Base-by-base conservation (phyloP, 2,888 invertebrate species). In the Craniophora ligustri region DNA sequence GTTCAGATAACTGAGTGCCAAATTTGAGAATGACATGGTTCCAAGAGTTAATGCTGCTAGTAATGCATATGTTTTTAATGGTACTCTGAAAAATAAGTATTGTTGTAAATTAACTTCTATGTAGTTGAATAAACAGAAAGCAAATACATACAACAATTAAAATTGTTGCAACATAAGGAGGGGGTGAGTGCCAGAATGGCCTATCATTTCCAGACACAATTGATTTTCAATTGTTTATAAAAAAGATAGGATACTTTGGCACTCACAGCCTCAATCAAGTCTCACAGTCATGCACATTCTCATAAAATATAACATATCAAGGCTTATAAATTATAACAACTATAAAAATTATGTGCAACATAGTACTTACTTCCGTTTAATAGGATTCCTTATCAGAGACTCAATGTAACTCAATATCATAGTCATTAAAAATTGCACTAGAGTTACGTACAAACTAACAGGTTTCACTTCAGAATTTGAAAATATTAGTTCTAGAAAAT, bases 11-110 rank as follows among this genome's bases (percentile, higher is more conserved):
- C 98, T 98, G 8, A 99, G 94, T 1, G 99, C 98, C 3, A 98
- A 95, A 88, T 99, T 99, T 1, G 99, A 99, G 62, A 99, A 95
- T 0, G 98, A 98, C 98, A 99, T 99, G 2, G 99, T 99, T 2
- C 98, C 98, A 11, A 99, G 94, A 0, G 99, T 98, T 39, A 99
- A 91, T 1, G 97, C 94, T 34, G 98, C 98, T 60, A 99, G 88
- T 34, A 98, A 82, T 39, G 95, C 92, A 86, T 99, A 99, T 0
- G 96, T 96, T 75, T 91, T 94, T 72, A 98, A 76, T 4, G 99
- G 98, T 66, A 99, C 98, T 87, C 97, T 98, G 92, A 65, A 95
- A 94, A 47, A 3, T 5, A 2, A 11, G 5, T 5, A 4, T n/a
- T n/a, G n/a, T 15, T 14, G 7, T 3, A 15, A 6, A 32, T 3